Base-by-base conservation (phyloP, 2,888 invertebrate genomes). In the Thymelicus sylvestris region DNA sequence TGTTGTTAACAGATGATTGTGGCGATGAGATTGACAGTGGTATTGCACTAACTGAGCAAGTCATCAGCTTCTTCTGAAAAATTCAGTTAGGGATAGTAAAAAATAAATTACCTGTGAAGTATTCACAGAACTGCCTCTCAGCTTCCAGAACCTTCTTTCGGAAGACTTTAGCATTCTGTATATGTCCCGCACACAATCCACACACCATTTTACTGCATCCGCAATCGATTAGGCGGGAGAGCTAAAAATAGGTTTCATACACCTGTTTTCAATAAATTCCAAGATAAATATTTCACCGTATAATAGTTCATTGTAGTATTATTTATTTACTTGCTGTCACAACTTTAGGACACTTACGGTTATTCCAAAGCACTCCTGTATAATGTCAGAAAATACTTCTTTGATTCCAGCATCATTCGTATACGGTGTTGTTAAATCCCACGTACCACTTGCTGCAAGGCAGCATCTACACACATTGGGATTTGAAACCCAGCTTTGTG, bases 381-480 rank as follows among this genome's bases (percentile, higher is more conserved):
- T 57, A 80, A 88, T 84, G 48, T 86, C 83, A 3, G 78, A 79
- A 63, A 85, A 88, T 8, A 86, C 79, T 77, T 87, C 85, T 69
- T 83, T 85, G 19, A 70, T 72, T 39, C 83, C 85, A 4, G 76
- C 66, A 8, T 83, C 81, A 2, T 81, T 78, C 69, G 82, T 71
- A 66, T 86, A 85, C 0, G 83, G 75, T 31, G 75, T 74, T 0
- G 83, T 85, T n/a, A 87, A 50, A 72, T 87, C 86, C 79, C 80
- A 83, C 10, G 78, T 80, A 7, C 84, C 84, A 55, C 75, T 83
- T n/a, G 83, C 75, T 1, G 84, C 79, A 15, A 90, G 74, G 68
- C 90, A 90, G 62, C 86, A 89, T 39, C 90, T 82, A 71, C 90
- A 90, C 0, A 86, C 82, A 70, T 85, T 80, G 5, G 84, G 80